Base-by-base conservation (phyloP, 1,140 invertebrate species). In the Drosophila triauraria region DNA sequence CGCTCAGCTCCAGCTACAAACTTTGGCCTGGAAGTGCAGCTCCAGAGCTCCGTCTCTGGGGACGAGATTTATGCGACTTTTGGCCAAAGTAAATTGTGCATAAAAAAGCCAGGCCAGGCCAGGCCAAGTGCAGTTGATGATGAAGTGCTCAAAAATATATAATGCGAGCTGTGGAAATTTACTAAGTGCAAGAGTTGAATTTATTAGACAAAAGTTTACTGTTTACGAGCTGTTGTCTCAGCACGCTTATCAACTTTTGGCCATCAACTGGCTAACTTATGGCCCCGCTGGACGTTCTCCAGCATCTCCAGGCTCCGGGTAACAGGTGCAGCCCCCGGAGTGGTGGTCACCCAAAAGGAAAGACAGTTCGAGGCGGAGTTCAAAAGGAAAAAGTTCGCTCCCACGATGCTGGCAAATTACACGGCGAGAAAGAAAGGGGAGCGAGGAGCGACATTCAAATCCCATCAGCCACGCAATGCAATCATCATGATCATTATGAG, bases 401-500 rank as follows among this genome's bases (percentile, higher is more conserved):
- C 84, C 84, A 88, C 84, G 84, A 88, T 88, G 85, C 85, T 67
- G 76, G 80, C 80, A 87, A 87, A 87, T 83, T 88, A 88, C 84
- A 87, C 58, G 54, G 59, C 47, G 27, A 56, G 56, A 75, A 59
- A 80, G 46, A 57, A 54, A 58, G 76, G 67, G 59, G 53, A 63
- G 76, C 59, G 15, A 40, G 76, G 27, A 80, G 70, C 54, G 27
- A 90, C 85, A 88, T 88, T 88, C 81, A 88, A 88, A 90, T 88
- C 81, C 85, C 85, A 88, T 88, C 85, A 88, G 78, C 85, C 85
- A 90, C 85, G 86, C 85, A 78, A 90, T 90, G 85, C 85, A 88
- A 88, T 88, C 86, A 90, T 90, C 85, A 90, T 88, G 81, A 88
- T 88, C 85, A 88, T 88, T 88, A 88, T 90, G 85, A 88, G 75